These are phyloP conservation scores for Oriolus oriolus DNA, from an alignment of 2,113 vertebrate species.

Conservation along the genomic window DNA sequence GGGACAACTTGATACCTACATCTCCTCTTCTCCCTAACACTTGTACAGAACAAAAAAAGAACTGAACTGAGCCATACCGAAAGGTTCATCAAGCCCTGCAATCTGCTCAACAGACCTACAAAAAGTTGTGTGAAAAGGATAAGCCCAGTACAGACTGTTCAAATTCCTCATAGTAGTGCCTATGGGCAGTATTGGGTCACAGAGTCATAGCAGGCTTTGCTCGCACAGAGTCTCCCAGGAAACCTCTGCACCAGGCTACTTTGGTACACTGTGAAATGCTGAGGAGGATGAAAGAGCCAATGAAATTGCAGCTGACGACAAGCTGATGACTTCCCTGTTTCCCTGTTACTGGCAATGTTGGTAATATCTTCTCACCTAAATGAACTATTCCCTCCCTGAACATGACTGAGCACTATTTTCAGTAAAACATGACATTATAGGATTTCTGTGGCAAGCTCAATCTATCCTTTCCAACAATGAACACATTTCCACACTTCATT, in stretches of 20 bases:
- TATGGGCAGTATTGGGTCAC: neutral
- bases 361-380: neutral
- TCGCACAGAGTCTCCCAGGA: neutral
- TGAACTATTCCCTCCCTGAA: neutral
- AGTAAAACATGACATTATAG: neutral
- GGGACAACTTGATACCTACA: fast-evolving
- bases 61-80: neutral
- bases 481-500: neutral
- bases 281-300: neutral
- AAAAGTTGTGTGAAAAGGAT: neutral
- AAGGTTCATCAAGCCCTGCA: neutral
- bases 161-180: neutral
- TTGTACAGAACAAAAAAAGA: neutral
- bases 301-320: neutral
- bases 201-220: neutral
- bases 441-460: neutral
- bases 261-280: fast-evolving
- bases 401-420: neutral
- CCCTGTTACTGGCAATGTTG: neutral
- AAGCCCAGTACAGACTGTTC: neutral
- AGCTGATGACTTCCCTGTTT: neutral
- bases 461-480: neutral
- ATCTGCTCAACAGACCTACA: neutral
- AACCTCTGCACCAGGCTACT: neutral
- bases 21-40: neutral